Evolutionary conservation across 2,888 invertebrate genomes (phyloP).

Genomic region (Drosophila incognita): DNA sequence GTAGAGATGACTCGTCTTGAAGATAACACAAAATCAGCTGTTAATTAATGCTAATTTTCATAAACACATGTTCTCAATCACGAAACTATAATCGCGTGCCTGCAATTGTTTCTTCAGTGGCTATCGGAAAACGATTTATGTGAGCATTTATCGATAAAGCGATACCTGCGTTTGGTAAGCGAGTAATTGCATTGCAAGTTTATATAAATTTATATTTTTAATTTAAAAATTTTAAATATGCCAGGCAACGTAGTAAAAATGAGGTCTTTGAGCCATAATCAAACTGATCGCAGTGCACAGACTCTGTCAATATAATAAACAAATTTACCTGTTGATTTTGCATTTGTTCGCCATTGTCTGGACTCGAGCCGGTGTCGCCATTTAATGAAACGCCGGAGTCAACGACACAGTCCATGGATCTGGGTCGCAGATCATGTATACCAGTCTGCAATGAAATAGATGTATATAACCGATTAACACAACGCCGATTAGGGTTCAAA

Average conservation of each 20-base stretch:
- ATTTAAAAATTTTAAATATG: no score
- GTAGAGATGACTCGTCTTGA: background rate
- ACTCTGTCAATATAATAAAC: background rate
- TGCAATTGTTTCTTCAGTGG: background rate
- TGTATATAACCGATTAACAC: background rate
- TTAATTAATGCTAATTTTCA: background rate
- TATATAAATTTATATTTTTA: no score
- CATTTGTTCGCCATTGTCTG: conserved; percentile 80
- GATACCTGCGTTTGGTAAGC: background rate
- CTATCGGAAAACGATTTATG: background rate
- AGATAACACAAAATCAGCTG: background rate
- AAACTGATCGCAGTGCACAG: background rate
- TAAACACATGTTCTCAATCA: background rate
- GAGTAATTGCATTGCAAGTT: background rate
- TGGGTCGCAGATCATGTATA: conserved; percentile 83
- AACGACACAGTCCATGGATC: conserved; percentile 84
- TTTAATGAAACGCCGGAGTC: conserved; percentile 84
- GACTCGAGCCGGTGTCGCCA: conserved; percentile 83
- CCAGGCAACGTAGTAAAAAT: background rate
- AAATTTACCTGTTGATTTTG: conserved; percentile 82
- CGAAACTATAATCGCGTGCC: background rate
- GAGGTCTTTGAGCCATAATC: background rate
- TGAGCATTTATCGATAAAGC: background rate
- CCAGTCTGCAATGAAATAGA: conserved; percentile 77
- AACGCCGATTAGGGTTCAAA: background rate